Base-by-base conservation (phyloP, 2,113 vertebrate species). In the Zapus hudsonius region DNA sequence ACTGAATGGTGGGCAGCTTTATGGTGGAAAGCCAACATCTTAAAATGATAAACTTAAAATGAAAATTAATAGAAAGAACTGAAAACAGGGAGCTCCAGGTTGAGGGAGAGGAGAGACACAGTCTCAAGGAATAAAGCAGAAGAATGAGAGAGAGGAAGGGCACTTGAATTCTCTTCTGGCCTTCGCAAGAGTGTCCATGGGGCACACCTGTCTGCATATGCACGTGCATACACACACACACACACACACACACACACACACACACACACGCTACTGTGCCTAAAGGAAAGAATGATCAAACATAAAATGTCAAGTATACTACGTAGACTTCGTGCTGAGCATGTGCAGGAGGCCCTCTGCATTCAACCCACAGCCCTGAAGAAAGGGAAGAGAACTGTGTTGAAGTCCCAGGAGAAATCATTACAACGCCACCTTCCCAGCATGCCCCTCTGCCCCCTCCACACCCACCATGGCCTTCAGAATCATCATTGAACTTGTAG, bases 11-110 rank as follows among this genome's bases (percentile, higher is more conserved):
- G 33, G n/a, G 73, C 13, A 23, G 59, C 64, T 81, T 89, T 66
- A 25, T 10, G 76, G 8, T 55, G 57, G 69, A 92, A 94, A 38
- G n/a, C 57, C 78, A 72, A 27, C 1, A 3, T 82, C 42, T n/a
- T n/a, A n/a, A n/a, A n/a, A n/a, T n/a, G n/a, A n/a, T n/a, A 92
- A 36, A 88, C 29, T 22, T 75, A 66, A 79, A 82, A 82, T 90
- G 40, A 82, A 90, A 67, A 87, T 63, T 52, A 67, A 90, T 42
- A 52, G 52, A 52, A 52, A 52, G 16, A 52, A 52, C 12, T 52
- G 52, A 52, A 52, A 52, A 52, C 52, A 52, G 52, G 52, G 52
- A 52, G 52, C 7, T 52, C 7, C 52, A 52, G 52, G 52, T 15
- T 52, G 11, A 52, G 52, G 12, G 52, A 52, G 52, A 52, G 12